These are phyloP conservation scores for Sylvietta virens DNA, from an alignment of 2,113 vertebrate species.

Conservation along the genomic window DNA sequence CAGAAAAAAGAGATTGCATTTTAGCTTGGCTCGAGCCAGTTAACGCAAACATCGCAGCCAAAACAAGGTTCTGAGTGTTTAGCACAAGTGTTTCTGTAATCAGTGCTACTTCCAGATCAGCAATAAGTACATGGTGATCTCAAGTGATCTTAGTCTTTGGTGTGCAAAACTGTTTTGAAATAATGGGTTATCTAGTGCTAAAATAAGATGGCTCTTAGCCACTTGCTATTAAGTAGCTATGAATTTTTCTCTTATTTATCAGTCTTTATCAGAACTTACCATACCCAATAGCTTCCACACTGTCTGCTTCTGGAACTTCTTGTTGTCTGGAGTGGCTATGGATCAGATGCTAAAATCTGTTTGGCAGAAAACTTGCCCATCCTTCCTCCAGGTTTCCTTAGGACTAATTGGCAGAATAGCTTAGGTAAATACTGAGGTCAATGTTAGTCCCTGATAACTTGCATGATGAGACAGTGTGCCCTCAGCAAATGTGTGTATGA, in stretches of 20 bases:
- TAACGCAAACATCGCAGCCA: background rate
- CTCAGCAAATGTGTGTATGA: background rate
- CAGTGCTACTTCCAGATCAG: background rate
- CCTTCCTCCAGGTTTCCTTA: background rate
- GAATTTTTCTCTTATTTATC: background rate
- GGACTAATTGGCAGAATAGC: background rate
- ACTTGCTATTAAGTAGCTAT: background rate
- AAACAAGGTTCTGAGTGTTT: background rate
- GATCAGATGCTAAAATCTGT: background rate
- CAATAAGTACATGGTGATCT: background rate
- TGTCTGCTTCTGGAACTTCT: background rate
- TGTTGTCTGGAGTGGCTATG: background rate
- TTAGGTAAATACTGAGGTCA: background rate
- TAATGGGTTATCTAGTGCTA: background rate
- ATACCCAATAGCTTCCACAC: background rate
- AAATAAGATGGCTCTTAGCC: background rate
- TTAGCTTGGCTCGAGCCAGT: background rate
- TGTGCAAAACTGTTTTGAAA: background rate
- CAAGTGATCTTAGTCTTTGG: background rate
- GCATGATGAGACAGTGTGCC: background rate
- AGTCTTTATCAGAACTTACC: background rate
- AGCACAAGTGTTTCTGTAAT: background rate
- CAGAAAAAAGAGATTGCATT: background rate
- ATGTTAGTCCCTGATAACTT: background rate
- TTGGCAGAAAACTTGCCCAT: background rate